Evolutionary conservation across 35 echinoderm and acorn worm species (phyloP), one percentile per base, ranked within the genome.

Genomic region (Ophiothrix spiculata): DNA sequence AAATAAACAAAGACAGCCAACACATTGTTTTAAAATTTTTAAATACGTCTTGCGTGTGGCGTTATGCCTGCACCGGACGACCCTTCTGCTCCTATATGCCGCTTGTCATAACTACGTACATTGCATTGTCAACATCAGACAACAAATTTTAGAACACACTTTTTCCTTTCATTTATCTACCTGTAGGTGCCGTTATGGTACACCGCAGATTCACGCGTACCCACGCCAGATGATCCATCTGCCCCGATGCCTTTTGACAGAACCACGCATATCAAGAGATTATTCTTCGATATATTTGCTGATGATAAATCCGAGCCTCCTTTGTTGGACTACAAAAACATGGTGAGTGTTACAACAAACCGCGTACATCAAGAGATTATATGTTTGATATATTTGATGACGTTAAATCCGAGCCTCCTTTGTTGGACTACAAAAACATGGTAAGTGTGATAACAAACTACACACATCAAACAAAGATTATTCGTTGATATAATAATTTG

Each of bases 301-400:
- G 95, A 98, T 45, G 64, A 31, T 23, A 19, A 75, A 29, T 31
- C 16, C 31, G 77, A 85, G 25, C 95, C 95, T 33, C 91, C 95
- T 8, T 80, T 84, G 46, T 25, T 98, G 64, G 89, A 98, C 69
- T 98, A 98, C 40, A 85, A 82, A 2, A 87, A 98, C 64, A 91
- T 98, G 88, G 95, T 98, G 83, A 97, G 89, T 49, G n/a, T n/a
- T n/a, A n/a, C n/a, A n/a, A n/a, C n/a, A n/a, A n/a, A 84, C 78
- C 60, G 49, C 79, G 46, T 75, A 90, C 56, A 86, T 93, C 77
- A 84, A 90, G 33, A 45, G 76, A 33, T 46, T 93, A 21, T 87
- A n/a, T 90, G 79, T 97, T 93, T 81, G 91, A 93, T 41, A 93
- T 93, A 49, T 97, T 97, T 83, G 91, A 87, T 46, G 94, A 97